Evolutionary conservation across 1,140 invertebrate genomes (phyloP).

Genomic region (Oscheius sp.): DNA sequence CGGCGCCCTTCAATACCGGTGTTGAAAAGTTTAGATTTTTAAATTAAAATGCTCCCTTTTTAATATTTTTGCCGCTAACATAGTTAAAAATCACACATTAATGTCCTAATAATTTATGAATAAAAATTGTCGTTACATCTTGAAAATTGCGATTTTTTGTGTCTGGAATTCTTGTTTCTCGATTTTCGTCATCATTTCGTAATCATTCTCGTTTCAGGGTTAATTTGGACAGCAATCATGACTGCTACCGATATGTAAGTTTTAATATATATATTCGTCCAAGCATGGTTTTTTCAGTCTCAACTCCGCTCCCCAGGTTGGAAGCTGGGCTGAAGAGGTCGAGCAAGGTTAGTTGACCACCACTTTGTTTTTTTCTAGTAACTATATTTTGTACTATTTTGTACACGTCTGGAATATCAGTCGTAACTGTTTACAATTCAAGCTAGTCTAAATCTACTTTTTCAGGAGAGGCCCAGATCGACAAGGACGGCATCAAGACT

Average conservation of each 20-base stretch:
- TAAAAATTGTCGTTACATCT: background rate
- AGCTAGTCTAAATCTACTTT: background rate
- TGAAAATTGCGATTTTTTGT: constrained; percentile 3
- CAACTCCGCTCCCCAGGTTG: constrained; percentile 25
- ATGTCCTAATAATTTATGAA: no score
- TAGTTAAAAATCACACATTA: no score
- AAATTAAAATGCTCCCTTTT: no score
- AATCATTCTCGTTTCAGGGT: no score
- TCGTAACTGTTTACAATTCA: background rate
- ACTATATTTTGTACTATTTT: constrained; percentile 17
- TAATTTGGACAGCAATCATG: background rate
- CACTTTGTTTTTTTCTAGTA: constrained; percentile 7
- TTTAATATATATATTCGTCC: background rate
- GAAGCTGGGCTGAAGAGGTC: constrained; percentile 43
- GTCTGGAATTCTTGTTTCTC: background rate
- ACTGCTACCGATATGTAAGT: constrained; percentile 13
- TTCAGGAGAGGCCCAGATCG: constrained; percentile 56
- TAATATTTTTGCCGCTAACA: no score
- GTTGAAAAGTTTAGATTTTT: no score
- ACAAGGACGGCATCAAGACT: constrained; percentile 83
- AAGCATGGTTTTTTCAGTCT: constrained; percentile 5
- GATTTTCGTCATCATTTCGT: background rate
- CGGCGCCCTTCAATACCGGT: no score
- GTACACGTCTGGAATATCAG: background rate
- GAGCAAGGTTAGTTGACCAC: constrained; percentile 28